A percentile compares a stretch with the other conserved stretches of the same genome.
These are phyloP conservation scores for Todiramphus chloris DNA, from an alignment of 2,113 vertebrate genomes.

Conservation along the genomic window DNA sequence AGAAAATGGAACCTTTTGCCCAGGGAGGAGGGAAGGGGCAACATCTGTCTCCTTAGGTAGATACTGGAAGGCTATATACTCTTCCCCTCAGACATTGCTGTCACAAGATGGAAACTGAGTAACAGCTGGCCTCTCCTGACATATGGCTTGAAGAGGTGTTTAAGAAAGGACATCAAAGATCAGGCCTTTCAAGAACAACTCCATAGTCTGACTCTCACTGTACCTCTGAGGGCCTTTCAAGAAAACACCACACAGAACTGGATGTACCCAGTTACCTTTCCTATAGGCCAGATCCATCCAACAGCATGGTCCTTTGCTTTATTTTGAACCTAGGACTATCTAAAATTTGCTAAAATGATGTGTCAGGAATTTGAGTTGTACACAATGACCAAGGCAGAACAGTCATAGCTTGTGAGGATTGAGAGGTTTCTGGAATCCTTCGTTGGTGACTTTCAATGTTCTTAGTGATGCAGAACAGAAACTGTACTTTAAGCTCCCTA, in stretches of 20 bases:
- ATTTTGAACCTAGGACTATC: accelerated
- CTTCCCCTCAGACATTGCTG: neutral
- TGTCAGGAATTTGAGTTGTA: neutral
- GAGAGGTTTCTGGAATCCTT: neutral
- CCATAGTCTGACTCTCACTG: neutral
- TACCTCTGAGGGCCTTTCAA: neutral
- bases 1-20: neutral
- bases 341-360: accelerated
- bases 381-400: neutral
- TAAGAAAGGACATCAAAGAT: neutral
- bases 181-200: neutral
- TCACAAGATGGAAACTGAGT: neutral
- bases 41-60: neutral
- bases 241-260: neutral
- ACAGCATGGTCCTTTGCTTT: neutral
- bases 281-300: neutral
- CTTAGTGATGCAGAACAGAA: neutral
- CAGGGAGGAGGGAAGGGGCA: neutral
- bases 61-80: neutral
- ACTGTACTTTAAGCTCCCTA: neutral
- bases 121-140: neutral
- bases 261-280: neutral
- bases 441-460: neutral
- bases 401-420: accelerated
- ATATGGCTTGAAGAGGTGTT: no score